Evolutionary conservation across 2,113 vertebrate genomes (phyloP), one percentile per base, ranked within the genome.

Genomic region (Antechinus stuartii): DNA sequence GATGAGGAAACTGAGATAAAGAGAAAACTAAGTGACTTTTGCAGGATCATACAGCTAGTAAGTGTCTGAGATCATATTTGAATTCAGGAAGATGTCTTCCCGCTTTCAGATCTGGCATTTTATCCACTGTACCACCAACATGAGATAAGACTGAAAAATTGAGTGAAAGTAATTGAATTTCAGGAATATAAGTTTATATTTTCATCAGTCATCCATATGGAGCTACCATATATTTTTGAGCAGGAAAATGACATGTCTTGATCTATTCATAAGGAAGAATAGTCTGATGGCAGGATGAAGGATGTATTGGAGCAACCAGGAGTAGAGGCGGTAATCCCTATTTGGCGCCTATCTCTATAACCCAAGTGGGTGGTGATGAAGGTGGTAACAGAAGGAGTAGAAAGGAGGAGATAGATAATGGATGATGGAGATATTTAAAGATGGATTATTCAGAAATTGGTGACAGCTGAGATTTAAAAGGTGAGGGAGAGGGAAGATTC

Each of bases 191-290:
- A 84, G n/a, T 84, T 84, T 84, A 42, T 1, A 84, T 42, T 84
- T 84, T 42, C n/a, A 7, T 8, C 35, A 84, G 35, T 42, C 68
- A 84, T 84, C 16, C 68, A 84, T 42, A 42, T 84, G 68, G 68
- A 84, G 68, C 68, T 84, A 42, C 68, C 7, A 42, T 23, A 84
- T 42, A 84, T 84, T 42, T 84, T 84, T 84, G 68, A 84, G n/a
- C 68, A 84, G n/a, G 8, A 84, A 35, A 84, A 84, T 84, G 68
- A 42, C 68, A 84, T 42, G 6, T 42, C n/a, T 84, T 84, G 68
- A 84, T 84, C 35, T 84, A 84, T 84, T 84, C n/a, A 84, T 84
- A 42, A 84, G 68, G 68, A 84, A 84, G 68, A 76, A 76, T n/a
- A 19, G 35, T 76, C 35, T 76, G 61, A 84, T 23, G 68, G n/a